Evolutionary conservation across 2,888 invertebrate species (phyloP).

Genomic region (Microdon myrmicae): DNA sequence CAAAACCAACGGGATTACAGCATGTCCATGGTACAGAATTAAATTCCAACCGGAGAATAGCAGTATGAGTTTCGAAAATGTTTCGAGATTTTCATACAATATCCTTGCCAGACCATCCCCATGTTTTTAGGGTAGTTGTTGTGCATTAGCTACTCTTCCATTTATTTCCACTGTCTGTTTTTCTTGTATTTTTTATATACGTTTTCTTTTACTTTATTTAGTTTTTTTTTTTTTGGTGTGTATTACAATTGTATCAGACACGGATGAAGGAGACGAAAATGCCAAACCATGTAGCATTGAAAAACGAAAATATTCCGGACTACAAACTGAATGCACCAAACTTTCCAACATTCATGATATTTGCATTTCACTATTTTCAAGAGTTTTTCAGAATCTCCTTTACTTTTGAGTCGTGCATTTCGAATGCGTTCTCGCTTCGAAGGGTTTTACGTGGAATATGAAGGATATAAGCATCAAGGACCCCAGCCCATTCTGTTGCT

Average conservation of each 20-base stretch:
- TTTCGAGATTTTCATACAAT: slow-evolving; percentile 35
- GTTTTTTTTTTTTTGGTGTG: slow-evolving; percentile 9
- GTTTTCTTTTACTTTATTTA: too few relatives aligned
- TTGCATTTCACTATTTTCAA: slow-evolving; percentile 40
- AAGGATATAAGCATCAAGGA: too few relatives aligned
- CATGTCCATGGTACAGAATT: slow-evolving; percentile 26
- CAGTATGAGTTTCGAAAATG: slow-evolving; percentile 33
- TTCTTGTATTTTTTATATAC: too few relatives aligned
- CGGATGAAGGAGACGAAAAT: slow-evolving; percentile 4
- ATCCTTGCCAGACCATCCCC: too few relatives aligned
- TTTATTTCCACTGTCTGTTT: neutral
- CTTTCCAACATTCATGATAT: slow-evolving; percentile 41
- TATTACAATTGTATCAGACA: slow-evolving; percentile 29
- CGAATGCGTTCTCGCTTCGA: too few relatives aligned
- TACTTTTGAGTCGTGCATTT: too few relatives aligned
- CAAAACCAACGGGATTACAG: too few relatives aligned
- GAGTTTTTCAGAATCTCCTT: too few relatives aligned
- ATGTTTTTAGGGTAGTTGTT: too few relatives aligned
- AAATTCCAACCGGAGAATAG: slow-evolving; percentile 39
- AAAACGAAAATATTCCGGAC: slow-evolving; percentile 1
- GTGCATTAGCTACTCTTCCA: slow-evolving; percentile 9
- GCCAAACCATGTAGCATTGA: slow-evolving; percentile 1
- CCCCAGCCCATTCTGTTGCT: too few relatives aligned
- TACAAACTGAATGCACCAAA: slow-evolving; percentile 25
- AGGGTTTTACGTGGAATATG: too few relatives aligned